Conservation (phyloP, 2,888 invertebrate genomes). For the Sycophila texana region DNA sequence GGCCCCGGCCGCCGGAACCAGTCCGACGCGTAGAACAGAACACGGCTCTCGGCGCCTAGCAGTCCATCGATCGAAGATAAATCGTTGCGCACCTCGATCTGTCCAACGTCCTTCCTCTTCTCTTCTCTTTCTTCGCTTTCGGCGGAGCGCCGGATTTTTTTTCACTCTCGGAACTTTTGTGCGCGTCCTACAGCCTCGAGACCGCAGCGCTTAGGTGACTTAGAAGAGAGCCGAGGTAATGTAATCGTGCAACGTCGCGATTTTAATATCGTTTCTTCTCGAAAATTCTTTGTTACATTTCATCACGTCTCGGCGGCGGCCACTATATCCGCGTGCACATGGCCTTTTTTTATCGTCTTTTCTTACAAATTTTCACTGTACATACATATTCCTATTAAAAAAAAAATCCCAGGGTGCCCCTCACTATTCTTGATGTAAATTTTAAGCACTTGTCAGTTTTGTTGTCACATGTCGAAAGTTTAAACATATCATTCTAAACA, state of each 20-base stretch:
- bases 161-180: background rate
- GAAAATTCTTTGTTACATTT: slow-evolving; percentile 39
- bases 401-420: background rate
- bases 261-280: slow-evolving; percentile 32
- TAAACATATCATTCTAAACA: too few species aligned
- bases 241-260: slow-evolving; percentile 33
- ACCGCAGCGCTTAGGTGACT: background rate
- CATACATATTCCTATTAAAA: background rate
- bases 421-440: too few species aligned
- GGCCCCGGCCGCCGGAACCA: background rate
- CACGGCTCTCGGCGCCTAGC: background rate
- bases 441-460: too few species aligned
- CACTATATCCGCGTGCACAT: slow-evolving; percentile 13
- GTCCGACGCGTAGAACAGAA: background rate
- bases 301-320: slow-evolving; percentile 22
- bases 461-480: too few species aligned
- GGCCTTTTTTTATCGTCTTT: slow-evolving; percentile 29
- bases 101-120: background rate
- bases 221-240: background rate
- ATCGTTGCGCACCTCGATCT: background rate
- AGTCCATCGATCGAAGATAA: background rate
- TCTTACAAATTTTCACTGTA: background rate
- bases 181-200: background rate
- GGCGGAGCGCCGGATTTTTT: background rate
- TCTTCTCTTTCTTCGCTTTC: background rate